Conservation (phyloP, 2,797 vertebrate species). For the Sardinella longiceps region DNA sequence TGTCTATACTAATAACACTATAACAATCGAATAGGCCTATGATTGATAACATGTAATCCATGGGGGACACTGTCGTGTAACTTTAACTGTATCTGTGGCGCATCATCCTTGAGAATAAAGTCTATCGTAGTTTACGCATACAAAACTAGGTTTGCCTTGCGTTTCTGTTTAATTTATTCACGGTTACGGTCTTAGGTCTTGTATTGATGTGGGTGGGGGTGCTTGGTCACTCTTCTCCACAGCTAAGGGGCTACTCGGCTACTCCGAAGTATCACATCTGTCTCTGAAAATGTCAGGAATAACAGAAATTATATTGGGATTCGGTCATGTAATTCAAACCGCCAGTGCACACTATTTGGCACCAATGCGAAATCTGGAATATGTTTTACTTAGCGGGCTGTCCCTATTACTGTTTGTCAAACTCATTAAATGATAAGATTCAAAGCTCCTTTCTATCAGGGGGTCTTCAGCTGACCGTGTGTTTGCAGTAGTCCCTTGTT, state of each 20-base stretch:
- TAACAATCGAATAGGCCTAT: not conserved
- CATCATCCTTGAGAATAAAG: not conserved
- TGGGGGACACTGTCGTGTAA: not conserved
- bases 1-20: not conserved
- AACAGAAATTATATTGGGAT: slow-evolving; percentile 45
- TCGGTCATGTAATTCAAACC: slow-evolving; percentile 36
- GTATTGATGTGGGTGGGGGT: slow-evolving; percentile 53
- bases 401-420: not conserved
- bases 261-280: slow-evolving; percentile 37
- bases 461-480: slow-evolving; percentile 3
- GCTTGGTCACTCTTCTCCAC: slow-evolving; percentile 41
- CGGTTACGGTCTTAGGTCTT: not conserved
- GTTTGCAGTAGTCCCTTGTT: slow-evolving; percentile 10
- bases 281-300: slow-evolving; percentile 37
- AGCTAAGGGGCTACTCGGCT: slow-evolving; percentile 5
- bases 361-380: slow-evolving; percentile 35
- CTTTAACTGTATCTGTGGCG: not conserved
- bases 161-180: not conserved
- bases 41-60: not conserved
- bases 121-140: not conserved
- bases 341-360: slow-evolving; percentile 35
- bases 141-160: not conserved
- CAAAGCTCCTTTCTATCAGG: not conserved
- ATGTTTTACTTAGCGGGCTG: slow-evolving; percentile 24
- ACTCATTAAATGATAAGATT: slow-evolving; percentile 24